Conservation (phyloP, 2,888 invertebrate genomes). For the Andrena fulva region DNA sequence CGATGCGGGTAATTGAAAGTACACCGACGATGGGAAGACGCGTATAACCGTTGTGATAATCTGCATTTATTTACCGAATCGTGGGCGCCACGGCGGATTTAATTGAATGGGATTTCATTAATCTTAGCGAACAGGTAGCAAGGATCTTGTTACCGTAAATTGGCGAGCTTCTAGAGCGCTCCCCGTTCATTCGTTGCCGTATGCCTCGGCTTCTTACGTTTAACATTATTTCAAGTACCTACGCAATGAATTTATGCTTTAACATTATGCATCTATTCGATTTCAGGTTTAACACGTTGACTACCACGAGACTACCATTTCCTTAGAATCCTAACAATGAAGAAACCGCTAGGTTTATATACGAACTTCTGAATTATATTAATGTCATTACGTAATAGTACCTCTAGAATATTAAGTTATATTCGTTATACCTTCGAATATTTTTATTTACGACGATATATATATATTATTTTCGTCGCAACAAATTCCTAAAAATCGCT, state of each 20-base stretch:
- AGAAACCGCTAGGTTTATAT: too few species aligned
- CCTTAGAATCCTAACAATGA: too few species aligned
- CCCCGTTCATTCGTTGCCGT: background rate
- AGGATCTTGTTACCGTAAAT: slow-evolving; percentile 20
- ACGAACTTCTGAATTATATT: too few species aligned
- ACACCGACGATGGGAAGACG: slow-evolving; percentile 15
- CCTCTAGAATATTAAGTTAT: too few species aligned
- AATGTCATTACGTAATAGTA: too few species aligned
- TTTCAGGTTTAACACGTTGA: too few species aligned
- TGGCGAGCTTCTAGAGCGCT: background rate
- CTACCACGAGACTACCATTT: too few species aligned
- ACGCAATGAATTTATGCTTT: background rate
- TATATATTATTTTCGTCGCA: background rate
- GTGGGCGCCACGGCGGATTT: slow-evolving; percentile 20
- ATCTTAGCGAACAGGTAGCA: slow-evolving; percentile 23
- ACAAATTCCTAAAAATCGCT: too few species aligned
- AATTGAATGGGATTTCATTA: slow-evolving; percentile 45
- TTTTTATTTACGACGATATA: too few species aligned
- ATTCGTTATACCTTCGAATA: too few species aligned
- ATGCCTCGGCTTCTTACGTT: background rate
- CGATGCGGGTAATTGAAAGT: slow-evolving; percentile 52
- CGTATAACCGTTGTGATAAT: slow-evolving; percentile 32
- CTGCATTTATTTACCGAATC: slow-evolving; percentile 36
- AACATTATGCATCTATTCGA: background rate
- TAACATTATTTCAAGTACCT: background rate